These are phyloP conservation scores for Lithophane leautieri DNA, from an alignment of 2,888 invertebrate genomes.

Conservation along the genomic window DNA sequence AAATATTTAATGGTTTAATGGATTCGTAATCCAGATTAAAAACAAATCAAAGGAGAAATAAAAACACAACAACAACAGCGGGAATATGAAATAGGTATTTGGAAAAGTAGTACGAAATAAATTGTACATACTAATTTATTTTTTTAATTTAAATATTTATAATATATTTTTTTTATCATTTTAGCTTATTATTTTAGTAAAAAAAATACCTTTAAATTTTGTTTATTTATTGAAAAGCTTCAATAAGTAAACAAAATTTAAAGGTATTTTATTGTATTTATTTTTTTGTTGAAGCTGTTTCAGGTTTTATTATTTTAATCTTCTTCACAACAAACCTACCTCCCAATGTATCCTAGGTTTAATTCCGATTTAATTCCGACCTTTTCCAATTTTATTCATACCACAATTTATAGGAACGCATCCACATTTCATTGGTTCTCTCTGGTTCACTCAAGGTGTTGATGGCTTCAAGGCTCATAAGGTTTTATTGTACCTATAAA, in stretches of 20 bases:
- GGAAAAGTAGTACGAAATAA: neutral
- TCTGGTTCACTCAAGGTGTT: conserved; percentile 43
- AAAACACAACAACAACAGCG: neutral
- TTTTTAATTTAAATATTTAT: too few relatives aligned
- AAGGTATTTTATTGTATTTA: too few relatives aligned
- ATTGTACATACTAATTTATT: too few relatives aligned
- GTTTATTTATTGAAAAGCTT: too few relatives aligned
- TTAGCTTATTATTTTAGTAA: too few relatives aligned
- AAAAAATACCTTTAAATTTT: too few relatives aligned
- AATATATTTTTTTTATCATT: too few relatives aligned
- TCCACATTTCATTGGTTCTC: conserved; percentile 28
- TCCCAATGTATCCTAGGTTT: conserved; percentile 1
- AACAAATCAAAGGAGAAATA: neutral
- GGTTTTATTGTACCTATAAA: conserved; percentile 56
- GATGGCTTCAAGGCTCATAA: conserved; percentile 33
- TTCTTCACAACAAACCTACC: neutral
- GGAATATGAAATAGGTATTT: neutral
- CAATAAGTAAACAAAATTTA: too few relatives aligned
- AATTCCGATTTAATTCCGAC: conserved; percentile 20
- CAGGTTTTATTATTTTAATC: too few relatives aligned
- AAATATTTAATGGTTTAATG: conserved; percentile 18
- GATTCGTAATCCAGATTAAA: conserved; percentile 10
- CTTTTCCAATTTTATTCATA: conserved; percentile 15
- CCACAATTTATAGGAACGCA: conserved; percentile 24
- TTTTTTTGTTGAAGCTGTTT: too few relatives aligned